phyloP scores from a whole-genome alignment of 2,797 vertebrate genomes.

The Sebastes wilsoni region DNA sequence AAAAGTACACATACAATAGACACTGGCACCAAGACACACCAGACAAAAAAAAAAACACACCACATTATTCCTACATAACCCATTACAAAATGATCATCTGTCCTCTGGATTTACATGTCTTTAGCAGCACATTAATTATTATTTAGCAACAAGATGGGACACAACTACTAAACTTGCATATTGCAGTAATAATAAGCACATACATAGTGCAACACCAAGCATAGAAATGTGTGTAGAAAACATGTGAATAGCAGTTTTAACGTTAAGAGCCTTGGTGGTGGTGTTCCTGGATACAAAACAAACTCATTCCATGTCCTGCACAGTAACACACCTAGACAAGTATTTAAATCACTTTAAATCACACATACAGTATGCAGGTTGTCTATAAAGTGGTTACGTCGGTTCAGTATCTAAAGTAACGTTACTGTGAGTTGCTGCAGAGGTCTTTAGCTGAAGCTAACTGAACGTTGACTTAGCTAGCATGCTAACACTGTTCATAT shows the following conservation, averaged over 20 bases:
- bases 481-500: not conserved
- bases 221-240: not conserved
- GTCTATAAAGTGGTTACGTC: not conserved
- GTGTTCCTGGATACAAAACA: too few species aligned
- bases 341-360: not conserved
- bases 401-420: accelerated
- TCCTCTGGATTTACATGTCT: too few species aligned
- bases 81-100: too few species aligned
- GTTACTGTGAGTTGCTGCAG: not conserved
- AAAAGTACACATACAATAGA: too few species aligned
- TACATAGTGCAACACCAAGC: not conserved
- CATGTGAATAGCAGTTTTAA: not conserved
- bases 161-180: too few species aligned
- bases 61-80: too few species aligned
- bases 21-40: too few species aligned
- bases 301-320: not conserved
- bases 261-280: too few species aligned
- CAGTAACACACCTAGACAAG: not conserved
- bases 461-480: not conserved
- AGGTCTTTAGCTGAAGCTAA: constrained; percentile 18
- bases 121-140: too few species aligned
- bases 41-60: too few species aligned
- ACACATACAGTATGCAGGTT: not conserved
- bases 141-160: too few species aligned
- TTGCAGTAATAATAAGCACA: not conserved